Evolutionary conservation across 2,113 vertebrate species (phyloP).

Genomic region (Spilogale gracilis): DNA sequence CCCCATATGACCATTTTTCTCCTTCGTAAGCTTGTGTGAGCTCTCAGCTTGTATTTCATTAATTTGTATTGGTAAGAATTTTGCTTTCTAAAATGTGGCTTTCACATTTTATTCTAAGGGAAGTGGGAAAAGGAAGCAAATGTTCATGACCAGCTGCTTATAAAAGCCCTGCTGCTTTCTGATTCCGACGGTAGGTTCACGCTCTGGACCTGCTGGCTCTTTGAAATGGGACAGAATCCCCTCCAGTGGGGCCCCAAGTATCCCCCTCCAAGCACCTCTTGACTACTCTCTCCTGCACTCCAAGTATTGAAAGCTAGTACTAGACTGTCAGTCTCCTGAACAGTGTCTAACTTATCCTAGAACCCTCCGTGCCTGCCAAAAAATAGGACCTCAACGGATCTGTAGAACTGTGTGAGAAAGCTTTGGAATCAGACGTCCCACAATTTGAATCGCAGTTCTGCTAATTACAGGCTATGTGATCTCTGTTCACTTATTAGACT

Average conservation of each 20-base stretch:
- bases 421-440: not conserved
- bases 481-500: slow-evolving; percentile 28
- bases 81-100: slow-evolving; percentile 43
- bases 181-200: not conserved
- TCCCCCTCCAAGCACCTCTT: not conserved
- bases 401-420: not conserved
- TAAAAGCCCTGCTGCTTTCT: not conserved
- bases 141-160: not conserved
- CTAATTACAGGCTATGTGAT: not conserved
- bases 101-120: slow-evolving; percentile 27
- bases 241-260: not conserved
- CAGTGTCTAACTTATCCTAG: not conserved
- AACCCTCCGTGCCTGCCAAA: not conserved
- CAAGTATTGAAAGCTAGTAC: not conserved
- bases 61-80: slow-evolving; percentile 35
- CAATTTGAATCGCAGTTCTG: not conserved
- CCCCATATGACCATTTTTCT: not conserved
- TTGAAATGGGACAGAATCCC: not conserved
- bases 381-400: not conserved
- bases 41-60: slow-evolving; percentile 2
- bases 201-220: not conserved
- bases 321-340: not conserved
- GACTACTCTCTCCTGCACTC: not conserved
- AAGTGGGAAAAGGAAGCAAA: not conserved
- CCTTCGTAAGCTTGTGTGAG: not conserved